Base-by-base conservation (phyloP, 2,113 vertebrate species). In the Brachyhypopomus occidentalis region DNA sequence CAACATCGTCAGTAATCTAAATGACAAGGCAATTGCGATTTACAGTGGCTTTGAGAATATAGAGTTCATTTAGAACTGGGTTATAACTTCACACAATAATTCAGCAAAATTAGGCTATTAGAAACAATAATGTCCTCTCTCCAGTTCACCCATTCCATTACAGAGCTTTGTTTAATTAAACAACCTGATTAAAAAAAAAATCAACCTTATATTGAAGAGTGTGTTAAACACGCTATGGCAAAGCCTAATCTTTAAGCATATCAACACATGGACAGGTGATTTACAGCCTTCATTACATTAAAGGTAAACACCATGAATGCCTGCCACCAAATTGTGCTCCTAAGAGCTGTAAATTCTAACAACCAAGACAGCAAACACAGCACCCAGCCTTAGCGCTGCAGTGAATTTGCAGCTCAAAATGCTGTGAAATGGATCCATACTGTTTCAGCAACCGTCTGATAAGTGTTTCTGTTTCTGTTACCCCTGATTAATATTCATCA, bases 301-400 rank as follows among this genome's bases (percentile, higher is more conserved):
- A 83, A 63, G 69, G 80, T 52, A 69, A 56, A 70, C 52, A 38
- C 16, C 38, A 7, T 38, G 9, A 83, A 79, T 48, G 23, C 58
- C 45, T 64, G 41, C 77, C 72, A 69, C 59, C 41, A 20, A 63
- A 55, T 60, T 38, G 41, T 78, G 52, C 62, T 56, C 64, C 72
- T 23, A 66, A 77, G 23, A 76, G 64, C 58, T 78, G 63, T 78
- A 72, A 55, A 77, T 45, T 72, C 78, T 22, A 79, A 85, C 84
- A 85, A 70, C 84, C 73, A 77, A 25, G 20, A n/a, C 30, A 77
- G 76, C 62, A 67, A 27, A 71, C 60, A 67, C 60, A 67, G 77
- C 55, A 60, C 48, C 48, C 60, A 82, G 64, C 23, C 69, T 36
- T 82, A 82, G 45, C 38, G 14, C 56, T 38, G 66, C 66, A 69